These are phyloP conservation scores for Ptychadena robeensis DNA, from an alignment of 2,797 vertebrate genomes.

Conservation along the genomic window DNA sequence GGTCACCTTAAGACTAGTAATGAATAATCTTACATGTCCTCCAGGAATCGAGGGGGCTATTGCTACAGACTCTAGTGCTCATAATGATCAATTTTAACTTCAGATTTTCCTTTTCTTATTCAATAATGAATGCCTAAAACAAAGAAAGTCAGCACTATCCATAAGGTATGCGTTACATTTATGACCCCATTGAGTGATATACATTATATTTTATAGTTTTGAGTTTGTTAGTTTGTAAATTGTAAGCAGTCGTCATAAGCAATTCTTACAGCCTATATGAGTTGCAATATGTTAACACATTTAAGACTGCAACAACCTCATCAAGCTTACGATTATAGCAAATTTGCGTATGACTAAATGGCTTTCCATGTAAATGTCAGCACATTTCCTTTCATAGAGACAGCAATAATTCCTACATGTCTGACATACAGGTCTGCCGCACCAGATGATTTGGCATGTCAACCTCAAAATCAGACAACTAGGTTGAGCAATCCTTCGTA, in stretches of 20 bases:
- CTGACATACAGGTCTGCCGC: slow-evolving; percentile 23
- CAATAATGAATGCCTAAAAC: neutral
- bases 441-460: slow-evolving; percentile 22
- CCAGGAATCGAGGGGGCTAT: too few species aligned
- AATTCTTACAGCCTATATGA: neutral
- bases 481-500: slow-evolving; percentile 15
- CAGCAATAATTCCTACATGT: slow-evolving; percentile 27
- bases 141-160: neutral
- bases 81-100: neutral
- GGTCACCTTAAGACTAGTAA: too few species aligned
- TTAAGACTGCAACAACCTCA: neutral
- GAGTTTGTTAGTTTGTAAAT: neutral
- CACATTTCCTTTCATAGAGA: slow-evolving; percentile 8
- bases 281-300: neutral
- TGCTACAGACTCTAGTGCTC: too few species aligned
- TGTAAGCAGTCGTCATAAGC: neutral
- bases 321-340: slow-evolving; percentile 1
- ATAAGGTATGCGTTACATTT: neutral
- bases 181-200: neutral
- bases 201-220: neutral
- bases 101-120: neutral
- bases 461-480: slow-evolving; percentile 4
- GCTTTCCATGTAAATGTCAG: slow-evolving; percentile 17
- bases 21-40: too few species aligned
- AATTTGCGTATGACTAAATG: slow-evolving; percentile 8